These are phyloP conservation scores for Peromyscus polionotus DNA, from an alignment of 2,113 vertebrate genomes.

Conservation along the genomic window DNA sequence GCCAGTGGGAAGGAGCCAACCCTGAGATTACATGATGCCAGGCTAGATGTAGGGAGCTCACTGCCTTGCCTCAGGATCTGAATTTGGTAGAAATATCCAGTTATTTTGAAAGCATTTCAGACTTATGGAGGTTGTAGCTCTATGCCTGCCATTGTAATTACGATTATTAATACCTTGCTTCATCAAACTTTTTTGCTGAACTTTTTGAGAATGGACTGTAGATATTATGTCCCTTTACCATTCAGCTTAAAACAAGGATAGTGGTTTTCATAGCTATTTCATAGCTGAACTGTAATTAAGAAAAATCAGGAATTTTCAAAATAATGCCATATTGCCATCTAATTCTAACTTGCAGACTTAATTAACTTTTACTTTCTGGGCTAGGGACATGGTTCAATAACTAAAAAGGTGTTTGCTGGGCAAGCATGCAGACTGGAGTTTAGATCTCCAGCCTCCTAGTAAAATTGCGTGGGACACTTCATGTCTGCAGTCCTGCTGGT, in stretches of 20 bases:
- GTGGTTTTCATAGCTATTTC: constrained; percentile 11
- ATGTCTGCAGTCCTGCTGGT: background rate
- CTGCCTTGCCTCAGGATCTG: background rate
- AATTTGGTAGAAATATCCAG: background rate
- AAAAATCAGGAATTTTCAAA: constrained; percentile 12
- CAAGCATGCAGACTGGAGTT: background rate
- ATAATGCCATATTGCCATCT: background rate
- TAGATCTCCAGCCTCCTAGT: background rate
- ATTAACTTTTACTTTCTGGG: background rate
- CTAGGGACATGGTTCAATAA: background rate
- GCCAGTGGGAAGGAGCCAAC: background rate
- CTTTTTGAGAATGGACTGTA: background rate
- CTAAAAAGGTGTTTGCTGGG: background rate
- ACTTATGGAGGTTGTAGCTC: background rate
- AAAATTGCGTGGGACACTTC: background rate
- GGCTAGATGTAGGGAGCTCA: background rate
- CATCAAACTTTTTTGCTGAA: background rate
- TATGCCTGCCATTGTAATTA: background rate
- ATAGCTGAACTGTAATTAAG: background rate
- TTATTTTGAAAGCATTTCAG: constrained; percentile 2
- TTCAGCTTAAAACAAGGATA: background rate
- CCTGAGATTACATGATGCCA: background rate
- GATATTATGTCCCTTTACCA: background rate
- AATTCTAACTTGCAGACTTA: background rate
- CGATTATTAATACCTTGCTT: background rate